Evolutionary conservation across 2,888 invertebrate species (phyloP).

Genomic region (Agrilus biguttatus): DNA sequence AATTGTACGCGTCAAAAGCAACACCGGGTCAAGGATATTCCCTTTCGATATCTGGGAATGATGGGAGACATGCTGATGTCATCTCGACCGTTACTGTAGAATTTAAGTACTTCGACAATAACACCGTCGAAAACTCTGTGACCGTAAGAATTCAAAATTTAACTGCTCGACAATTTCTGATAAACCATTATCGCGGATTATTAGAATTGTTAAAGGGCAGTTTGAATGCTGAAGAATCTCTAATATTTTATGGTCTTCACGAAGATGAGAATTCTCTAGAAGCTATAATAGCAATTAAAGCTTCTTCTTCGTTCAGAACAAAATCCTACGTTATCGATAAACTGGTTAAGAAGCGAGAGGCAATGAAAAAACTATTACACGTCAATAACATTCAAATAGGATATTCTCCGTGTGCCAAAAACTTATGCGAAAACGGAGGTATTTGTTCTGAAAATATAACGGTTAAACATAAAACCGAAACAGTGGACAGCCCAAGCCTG

Average conservation of each 20-base stretch:
- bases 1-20: slow-evolving; percentile 59
- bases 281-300: slow-evolving; percentile 51
- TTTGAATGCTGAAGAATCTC: slow-evolving; percentile 46
- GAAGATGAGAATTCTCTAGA: slow-evolving; percentile 53
- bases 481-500: slow-evolving; percentile 66
- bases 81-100: slow-evolving; percentile 75
- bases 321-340: slow-evolving; percentile 50
- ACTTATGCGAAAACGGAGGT: slow-evolving; percentile 66
- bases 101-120: slow-evolving; percentile 66
- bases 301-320: slow-evolving; percentile 43
- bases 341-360: slow-evolving; percentile 47
- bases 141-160: slow-evolving; percentile 61
- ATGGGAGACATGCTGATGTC: slow-evolving; percentile 77
- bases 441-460: slow-evolving; percentile 56
- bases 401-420: slow-evolving; percentile 60
- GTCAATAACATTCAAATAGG: slow-evolving; percentile 48
- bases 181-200: slow-evolving; percentile 58
- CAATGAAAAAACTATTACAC: slow-evolving; percentile 49
- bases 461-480: slow-evolving; percentile 54
- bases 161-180: slow-evolving; percentile 61
- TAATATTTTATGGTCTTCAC: slow-evolving; percentile 60
- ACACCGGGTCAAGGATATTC: slow-evolving; percentile 60
- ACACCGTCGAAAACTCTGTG: slow-evolving; percentile 69
- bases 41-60: slow-evolving; percentile 73
- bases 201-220: slow-evolving; percentile 55